Base-by-base conservation (phyloP, 2,113 vertebrate genomes). In the Microcebus tavaratra region DNA sequence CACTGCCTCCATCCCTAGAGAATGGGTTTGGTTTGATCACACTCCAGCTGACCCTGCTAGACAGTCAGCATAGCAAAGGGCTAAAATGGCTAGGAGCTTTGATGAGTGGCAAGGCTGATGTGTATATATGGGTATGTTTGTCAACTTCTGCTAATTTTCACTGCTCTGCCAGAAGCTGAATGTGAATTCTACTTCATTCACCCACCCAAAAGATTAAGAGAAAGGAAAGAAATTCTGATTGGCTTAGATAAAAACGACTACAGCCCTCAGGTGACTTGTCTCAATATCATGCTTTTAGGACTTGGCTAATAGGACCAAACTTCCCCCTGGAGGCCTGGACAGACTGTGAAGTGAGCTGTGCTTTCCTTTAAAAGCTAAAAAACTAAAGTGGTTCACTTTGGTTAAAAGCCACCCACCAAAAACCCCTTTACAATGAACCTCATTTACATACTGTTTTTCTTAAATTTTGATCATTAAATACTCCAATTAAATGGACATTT, bases 301-400 rank as follows among this genome's bases (percentile, higher is more conserved):
- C 88, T 76, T 73, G 75, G 65, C 31, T 72, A 3, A 4, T 8
- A 23, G 21, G 48, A 59, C 13, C 84, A 27, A 29, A 15, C 23
- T 45, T 48, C 42, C 85, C 65, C 6, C 34, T 45, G 17, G 73
- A 50, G 17, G 39, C 36, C 39, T 31, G 61, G 29, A 63, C 2
- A 7, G 61, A 27, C 42, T 45, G 21, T 13, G 9, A 13, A 42
- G 27, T 6, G 29, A 87, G 55, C 67, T 34, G 20, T 1, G 39
- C 31, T 80, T 75, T 55, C 88, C 70, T 82, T 95, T 36, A 63
- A 81, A 93, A 93, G 53, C 45, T n/a, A 72, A 55, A 88, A 78
- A 68, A 81, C 27, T 21, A 61, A 72, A 70, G 81, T 0, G 0
- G 39, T 21, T 93, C 48, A 50, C 67, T 80, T 27, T 31, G 3